phyloP scores from a whole-genome alignment of 1,140 invertebrate genomes.

The Eriosoma lanigerum region DNA sequence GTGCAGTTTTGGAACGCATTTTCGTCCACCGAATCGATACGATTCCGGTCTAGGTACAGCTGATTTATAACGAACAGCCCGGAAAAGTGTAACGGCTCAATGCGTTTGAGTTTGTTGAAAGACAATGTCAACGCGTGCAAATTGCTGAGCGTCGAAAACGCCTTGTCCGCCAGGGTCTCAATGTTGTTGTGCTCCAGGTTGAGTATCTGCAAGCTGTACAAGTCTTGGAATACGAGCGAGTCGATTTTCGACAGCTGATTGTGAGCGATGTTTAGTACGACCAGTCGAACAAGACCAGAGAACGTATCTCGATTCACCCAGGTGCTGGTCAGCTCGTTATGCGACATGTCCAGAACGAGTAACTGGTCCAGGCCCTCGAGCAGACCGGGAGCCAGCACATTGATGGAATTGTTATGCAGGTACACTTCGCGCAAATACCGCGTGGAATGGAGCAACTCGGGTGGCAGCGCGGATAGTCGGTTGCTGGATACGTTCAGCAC shows the following conservation, averaged over 20 bases:
- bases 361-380: constrained; percentile 83
- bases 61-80: constrained; percentile 76
- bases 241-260: constrained; percentile 81
- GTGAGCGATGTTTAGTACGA: constrained; percentile 84
- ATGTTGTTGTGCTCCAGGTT: constrained; percentile 78
- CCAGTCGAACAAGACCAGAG: constrained; percentile 80
- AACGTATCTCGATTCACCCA: constrained; percentile 84
- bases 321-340: constrained; percentile 79
- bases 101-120: constrained; percentile 74
- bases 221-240: constrained; percentile 74
- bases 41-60: constrained; percentile 78
- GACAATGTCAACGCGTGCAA: constrained; percentile 78
- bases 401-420: constrained; percentile 82
- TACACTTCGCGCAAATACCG: constrained; percentile 75
- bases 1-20: constrained; percentile 82
- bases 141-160: constrained; percentile 80
- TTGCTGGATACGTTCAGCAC: constrained; percentile 84
- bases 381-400: constrained; percentile 75
- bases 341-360: constrained; percentile 80
- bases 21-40: constrained; percentile 73
- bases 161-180: constrained; percentile 75
- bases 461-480: constrained; percentile 81
- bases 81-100: constrained; percentile 76
- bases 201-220: constrained; percentile 80
- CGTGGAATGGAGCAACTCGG: constrained; percentile 77